Conservation (phyloP, 2,113 vertebrate species). For the Podarcis cretensis region DNA sequence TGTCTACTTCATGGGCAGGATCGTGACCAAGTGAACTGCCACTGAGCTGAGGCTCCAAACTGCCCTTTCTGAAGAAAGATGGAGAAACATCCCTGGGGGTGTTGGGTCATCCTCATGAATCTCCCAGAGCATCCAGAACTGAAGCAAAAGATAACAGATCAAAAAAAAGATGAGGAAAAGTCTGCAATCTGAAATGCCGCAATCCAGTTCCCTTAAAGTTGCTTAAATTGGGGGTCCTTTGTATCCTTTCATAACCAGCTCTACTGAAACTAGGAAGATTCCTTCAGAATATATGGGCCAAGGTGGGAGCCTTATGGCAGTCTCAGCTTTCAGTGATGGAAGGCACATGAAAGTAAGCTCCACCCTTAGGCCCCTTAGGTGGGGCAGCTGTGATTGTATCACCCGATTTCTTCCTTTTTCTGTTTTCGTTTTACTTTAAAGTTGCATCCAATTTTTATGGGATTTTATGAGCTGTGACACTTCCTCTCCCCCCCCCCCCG, state of each 20-base stretch:
- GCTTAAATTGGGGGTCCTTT: not conserved
- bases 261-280: not conserved
- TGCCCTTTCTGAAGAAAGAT: not conserved
- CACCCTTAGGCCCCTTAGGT: not conserved
- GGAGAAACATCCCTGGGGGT: not conserved
- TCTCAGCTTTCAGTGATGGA: not conserved
- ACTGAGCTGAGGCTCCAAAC: not conserved
- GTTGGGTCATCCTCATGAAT: not conserved
- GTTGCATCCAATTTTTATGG: not conserved
- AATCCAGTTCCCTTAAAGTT: too few relatives aligned
- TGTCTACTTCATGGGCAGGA: constrained; percentile 68
- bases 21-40: constrained; percentile 50
- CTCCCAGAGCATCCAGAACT: not conserved
- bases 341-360: not conserved
- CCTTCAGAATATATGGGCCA: not conserved
- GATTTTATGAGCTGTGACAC: not conserved
- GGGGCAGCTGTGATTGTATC: not conserved
- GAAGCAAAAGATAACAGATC: accelerated
- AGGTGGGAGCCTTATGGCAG: not conserved
- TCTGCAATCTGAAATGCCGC: too few relatives aligned
- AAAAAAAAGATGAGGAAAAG: not conserved
- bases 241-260: not conserved
- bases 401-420: not conserved
- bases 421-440: not conserved
- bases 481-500: not conserved